Percentiles rank a stretch among this genome's conserved stretches.
Evolutionary conservation across 2,888 invertebrate genomes (phyloP).

Genomic region (Scrobipalpa atriplicella): DNA sequence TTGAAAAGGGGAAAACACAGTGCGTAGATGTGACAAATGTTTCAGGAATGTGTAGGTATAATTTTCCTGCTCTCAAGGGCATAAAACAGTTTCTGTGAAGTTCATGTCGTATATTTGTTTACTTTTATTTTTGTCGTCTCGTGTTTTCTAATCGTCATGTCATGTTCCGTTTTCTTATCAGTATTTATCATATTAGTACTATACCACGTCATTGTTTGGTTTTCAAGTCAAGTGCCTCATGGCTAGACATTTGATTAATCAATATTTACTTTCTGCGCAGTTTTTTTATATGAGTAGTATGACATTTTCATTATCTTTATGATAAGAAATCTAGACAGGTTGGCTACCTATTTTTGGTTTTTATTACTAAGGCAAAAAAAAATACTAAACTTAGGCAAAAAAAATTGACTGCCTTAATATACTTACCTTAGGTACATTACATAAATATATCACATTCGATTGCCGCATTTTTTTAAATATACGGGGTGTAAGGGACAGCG

Average conservation of each 20-base stretch:
- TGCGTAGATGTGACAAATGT: background rate
- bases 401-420: too few species aligned
- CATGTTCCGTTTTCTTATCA: constrained; percentile 2
- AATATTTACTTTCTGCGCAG: background rate
- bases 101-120: background rate
- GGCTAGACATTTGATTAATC: constrained; percentile 9
- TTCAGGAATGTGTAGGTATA: background rate
- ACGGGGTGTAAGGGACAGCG: too few species aligned
- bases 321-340: too few species aligned
- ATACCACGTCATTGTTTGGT: constrained; percentile 1
- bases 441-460: too few species aligned
- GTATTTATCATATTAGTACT: background rate
- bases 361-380: too few species aligned
- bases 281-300: background rate
- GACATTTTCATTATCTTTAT: too few species aligned
- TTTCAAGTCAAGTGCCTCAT: constrained; percentile 6
- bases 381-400: too few species aligned
- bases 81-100: background rate
- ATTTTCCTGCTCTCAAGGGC: background rate
- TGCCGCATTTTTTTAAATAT: too few species aligned
- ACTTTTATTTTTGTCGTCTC: background rate
- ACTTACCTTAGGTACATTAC: too few species aligned
- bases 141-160: background rate
- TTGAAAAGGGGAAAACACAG: too few species aligned
- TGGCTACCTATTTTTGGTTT: too few species aligned